These are phyloP conservation scores for Rhingia rostrata DNA, from an alignment of 2,888 invertebrate genomes.

Conservation along the genomic window DNA sequence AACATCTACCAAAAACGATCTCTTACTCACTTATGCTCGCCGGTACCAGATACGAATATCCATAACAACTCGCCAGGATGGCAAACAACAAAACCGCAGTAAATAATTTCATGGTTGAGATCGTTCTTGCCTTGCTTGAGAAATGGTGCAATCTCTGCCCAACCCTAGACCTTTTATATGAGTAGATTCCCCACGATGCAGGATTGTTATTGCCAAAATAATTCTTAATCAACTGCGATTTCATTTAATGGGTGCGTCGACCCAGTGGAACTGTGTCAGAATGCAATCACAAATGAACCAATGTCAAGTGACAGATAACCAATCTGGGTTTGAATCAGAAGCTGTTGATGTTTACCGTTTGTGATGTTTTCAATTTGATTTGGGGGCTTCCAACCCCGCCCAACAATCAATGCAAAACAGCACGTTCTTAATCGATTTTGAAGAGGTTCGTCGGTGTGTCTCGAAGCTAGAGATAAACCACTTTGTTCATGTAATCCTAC, in stretches of 20 bases:
- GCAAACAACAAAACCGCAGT: constrained; percentile 23
- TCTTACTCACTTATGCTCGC: constrained; percentile 46
- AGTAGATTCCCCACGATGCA: neutral
- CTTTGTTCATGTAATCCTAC: neutral
- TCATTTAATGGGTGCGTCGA: constrained; percentile 20
- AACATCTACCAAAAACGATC: neutral
- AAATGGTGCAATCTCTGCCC: constrained; percentile 9
- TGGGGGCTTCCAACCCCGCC: too few species aligned
- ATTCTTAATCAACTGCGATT: neutral
- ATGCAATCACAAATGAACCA: neutral
- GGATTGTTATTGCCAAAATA: constrained; percentile 1
- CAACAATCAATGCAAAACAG: too few species aligned
- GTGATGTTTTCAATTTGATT: neutral
- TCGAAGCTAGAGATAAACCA: too few species aligned
- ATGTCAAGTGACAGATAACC: constrained; percentile 5
- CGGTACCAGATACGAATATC: constrained; percentile 58
- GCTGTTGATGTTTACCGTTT: neutral
- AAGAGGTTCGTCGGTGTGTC: too few species aligned
- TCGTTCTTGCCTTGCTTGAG: neutral
- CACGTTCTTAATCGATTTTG: too few species aligned
- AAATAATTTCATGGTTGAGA: constrained; percentile 36
- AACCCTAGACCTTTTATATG: constrained; percentile 16
- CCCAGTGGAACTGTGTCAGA: constrained; percentile 13
- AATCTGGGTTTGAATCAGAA: too few species aligned
- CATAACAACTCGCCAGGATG: constrained; percentile 39